Evolutionary conservation across 1,140 invertebrate species (phyloP), one percentile per base, ranked within the genome.

Genomic region (Drosophila suzukii): DNA sequence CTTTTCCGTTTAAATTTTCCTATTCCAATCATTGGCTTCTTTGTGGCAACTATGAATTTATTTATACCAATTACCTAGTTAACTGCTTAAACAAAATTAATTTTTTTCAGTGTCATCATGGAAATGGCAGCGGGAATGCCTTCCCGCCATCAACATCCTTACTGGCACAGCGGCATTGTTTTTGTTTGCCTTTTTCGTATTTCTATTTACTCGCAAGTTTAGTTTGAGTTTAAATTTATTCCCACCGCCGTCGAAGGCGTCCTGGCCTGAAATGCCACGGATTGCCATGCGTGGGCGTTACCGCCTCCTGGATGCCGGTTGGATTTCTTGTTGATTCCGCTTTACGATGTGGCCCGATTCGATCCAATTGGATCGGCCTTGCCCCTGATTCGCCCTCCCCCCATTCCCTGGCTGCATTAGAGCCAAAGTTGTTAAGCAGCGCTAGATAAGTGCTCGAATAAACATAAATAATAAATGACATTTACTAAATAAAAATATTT

Each of bases 401-500:
- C 49, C 0, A 11, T 15, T 13, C 11, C 27, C 39, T 38, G 67
- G 72, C 77, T 88, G 84, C 85, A 89, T 84, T 90, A 90, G 84
- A 83, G 86, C 81, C 79, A 75, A 90, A 90, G 81, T 90, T 89
- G 85, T 90, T 90, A 90, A 90, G 86, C 78, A 90, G 86, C 86
- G 86, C 90, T 91, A 91, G 90, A 91, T 91, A 91, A 91, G 90
- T 91, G 90, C 90, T 91, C 90, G 90, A 91, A 91, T 91, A 91
- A 91, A 91, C 82, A 91, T 91, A 91, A 91, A 91, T 91, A 91
- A 91, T 91, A 91, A 91, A 91, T 91, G 90, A 91, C 90, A 91
- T 91, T 91, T 91, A 91, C 90, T 91, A 91, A 91, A 91, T 91
- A 91, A 91, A 91, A 91, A 91, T 91, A 91, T 91, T 91, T 91